These are phyloP conservation scores for Drosophila leontia DNA, from an alignment of 1,140 invertebrate genomes.

Conservation along the genomic window DNA sequence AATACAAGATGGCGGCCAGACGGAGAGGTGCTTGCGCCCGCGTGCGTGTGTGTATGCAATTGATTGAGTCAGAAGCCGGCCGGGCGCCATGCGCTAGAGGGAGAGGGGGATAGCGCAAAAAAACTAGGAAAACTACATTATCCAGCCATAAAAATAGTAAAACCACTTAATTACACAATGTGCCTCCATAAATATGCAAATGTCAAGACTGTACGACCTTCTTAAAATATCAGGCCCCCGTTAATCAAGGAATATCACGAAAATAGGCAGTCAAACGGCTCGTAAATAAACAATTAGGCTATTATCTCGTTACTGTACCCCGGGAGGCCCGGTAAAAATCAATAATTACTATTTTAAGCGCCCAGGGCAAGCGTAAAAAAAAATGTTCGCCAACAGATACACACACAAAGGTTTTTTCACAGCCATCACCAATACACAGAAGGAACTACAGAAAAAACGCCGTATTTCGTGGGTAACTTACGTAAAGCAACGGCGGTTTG, in stretches of 20 bases:
- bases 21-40: neutral
- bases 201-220: neutral
- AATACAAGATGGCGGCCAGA: constrained; percentile 63
- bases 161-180: constrained; percentile 1
- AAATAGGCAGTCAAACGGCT: neutral
- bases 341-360: constrained; percentile 65
- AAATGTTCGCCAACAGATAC: constrained; percentile 55
- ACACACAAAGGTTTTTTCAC: constrained; percentile 41
- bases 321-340: constrained; percentile 42
- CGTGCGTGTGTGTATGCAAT: constrained; percentile 21
- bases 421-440: constrained; percentile 1
- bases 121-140: constrained; percentile 8
- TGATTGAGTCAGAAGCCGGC: constrained; percentile 64
- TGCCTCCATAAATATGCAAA: constrained; percentile 7
- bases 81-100: constrained; percentile 24
- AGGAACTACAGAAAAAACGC: neutral
- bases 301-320: constrained; percentile 15
- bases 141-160: constrained; percentile 11
- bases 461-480: constrained; percentile 33
- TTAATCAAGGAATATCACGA: constrained; percentile 5
- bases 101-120: constrained; percentile 2
- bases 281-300: constrained; percentile 9
- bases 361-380: constrained; percentile 21
- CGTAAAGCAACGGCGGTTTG: constrained; percentile 28
- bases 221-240: neutral